A percentile compares a stretch with the other conserved stretches of the same genome.
These are phyloP conservation scores for Arge pagana DNA, from an alignment of 2,888 invertebrate species.

Conservation along the genomic window DNA sequence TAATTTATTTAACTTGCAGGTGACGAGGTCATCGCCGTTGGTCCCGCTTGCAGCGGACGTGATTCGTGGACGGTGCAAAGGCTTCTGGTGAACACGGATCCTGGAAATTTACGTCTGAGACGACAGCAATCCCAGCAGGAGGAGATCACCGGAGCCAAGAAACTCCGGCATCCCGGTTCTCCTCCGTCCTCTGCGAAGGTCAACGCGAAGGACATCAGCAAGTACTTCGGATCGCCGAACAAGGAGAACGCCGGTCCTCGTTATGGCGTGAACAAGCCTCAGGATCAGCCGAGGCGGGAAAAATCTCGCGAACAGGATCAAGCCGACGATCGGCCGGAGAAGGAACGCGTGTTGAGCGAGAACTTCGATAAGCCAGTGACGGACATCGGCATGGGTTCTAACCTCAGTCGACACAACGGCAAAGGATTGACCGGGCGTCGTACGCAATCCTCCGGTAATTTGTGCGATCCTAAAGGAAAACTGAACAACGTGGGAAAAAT, in stretches of 20 bases:
- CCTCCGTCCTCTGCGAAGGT: conserved; percentile 40
- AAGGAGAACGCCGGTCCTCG: conserved; percentile 45
- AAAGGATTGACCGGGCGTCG: conserved; percentile 73
- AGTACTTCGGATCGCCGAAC: conserved; percentile 48
- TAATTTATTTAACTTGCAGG: conserved; percentile 40
- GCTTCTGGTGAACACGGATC: conserved; percentile 38
- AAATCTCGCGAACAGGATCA: neutral
- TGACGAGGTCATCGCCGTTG: conserved; percentile 46
- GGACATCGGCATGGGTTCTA: conserved; percentile 70
- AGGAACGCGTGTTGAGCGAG: conserved; percentile 1
- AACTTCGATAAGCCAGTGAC: conserved; percentile 9
- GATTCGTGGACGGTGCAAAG: conserved; percentile 40
- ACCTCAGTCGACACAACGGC: conserved; percentile 76
- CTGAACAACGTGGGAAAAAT: conserved; percentile 53
- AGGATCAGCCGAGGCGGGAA: too few species aligned
- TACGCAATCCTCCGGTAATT: conserved; percentile 75
- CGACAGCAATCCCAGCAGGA: conserved; percentile 39
- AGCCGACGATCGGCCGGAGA: neutral
- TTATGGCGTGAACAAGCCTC: conserved; percentile 40
- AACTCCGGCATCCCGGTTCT: conserved; percentile 36
- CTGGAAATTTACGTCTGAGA: conserved; percentile 32
- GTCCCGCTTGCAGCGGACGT: conserved; percentile 38
- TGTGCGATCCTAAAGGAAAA: conserved; percentile 66
- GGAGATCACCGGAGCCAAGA: conserved; percentile 32
- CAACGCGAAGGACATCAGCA: conserved; percentile 46